Evolutionary conservation across 2,797 vertebrate species (phyloP).

Genomic region (Octomys mimax): DNA sequence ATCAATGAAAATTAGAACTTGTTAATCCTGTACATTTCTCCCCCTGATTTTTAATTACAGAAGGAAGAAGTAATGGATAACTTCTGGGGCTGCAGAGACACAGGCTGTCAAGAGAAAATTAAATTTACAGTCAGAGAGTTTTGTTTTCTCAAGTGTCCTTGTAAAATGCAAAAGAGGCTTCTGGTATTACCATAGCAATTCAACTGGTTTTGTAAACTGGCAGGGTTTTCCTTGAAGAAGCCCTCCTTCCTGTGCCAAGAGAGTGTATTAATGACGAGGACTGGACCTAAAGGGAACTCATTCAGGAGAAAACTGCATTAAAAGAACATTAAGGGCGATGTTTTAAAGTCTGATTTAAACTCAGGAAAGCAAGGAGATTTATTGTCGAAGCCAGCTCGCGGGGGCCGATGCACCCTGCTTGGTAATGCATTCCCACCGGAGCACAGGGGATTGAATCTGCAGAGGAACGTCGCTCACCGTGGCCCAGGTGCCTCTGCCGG

Average conservation of each 20-base stretch:
- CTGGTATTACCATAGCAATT: constrained; percentile 78
- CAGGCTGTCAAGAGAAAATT: constrained; percentile 83
- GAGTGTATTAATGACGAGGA: constrained; percentile 84
- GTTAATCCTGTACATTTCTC: constrained; percentile 80
- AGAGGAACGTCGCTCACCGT: constrained; percentile 58
- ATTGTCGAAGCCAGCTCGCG: constrained; percentile 74
- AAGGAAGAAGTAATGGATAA: constrained; percentile 75
- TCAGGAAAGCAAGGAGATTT: constrained; percentile 82
- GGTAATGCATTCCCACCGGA: constrained; percentile 69
- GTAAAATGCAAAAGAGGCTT: constrained; percentile 86
- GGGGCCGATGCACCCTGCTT: constrained; percentile 68
- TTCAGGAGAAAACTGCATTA: constrained; percentile 85
- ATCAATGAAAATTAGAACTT: constrained; percentile 85
- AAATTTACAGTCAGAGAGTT: constrained; percentile 81
- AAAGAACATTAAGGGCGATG: constrained; percentile 85
- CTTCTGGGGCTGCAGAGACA: constrained; percentile 69
- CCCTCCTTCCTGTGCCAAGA: constrained; percentile 83
- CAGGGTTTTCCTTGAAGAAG: constrained; percentile 82
- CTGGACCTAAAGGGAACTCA: constrained; percentile 85
- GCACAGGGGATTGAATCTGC: constrained; percentile 55
- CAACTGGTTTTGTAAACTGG: constrained; percentile 83
- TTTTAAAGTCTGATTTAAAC: constrained; percentile 85
- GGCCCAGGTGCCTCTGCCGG: constrained; percentile 22
- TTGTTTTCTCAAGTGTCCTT: constrained; percentile 87
- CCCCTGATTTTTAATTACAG: constrained; percentile 87